Percentiles rank a stretch among this genome's conserved stretches.
These are phyloP conservation scores for Nothoprocta pentlandii DNA, from an alignment of 2,113 vertebrate species.

Conservation along the genomic window DNA sequence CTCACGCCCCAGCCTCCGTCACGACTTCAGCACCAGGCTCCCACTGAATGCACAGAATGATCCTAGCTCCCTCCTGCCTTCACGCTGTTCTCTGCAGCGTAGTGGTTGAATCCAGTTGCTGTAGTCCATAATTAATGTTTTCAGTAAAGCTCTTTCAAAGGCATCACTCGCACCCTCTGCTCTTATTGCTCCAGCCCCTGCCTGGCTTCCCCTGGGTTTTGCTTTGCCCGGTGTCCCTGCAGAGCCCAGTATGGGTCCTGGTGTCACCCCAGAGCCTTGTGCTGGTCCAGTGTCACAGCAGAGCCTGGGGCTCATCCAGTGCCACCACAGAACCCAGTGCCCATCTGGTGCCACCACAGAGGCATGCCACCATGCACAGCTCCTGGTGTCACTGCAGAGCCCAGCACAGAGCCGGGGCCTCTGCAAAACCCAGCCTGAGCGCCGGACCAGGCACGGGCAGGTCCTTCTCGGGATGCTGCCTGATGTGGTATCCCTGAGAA, in stretches of 20 bases:
- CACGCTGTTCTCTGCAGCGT: not conserved
- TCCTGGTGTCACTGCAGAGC: no score
- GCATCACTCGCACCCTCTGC: not conserved
- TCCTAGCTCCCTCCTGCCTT: not conserved
- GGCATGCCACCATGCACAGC: no score
- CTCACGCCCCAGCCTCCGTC: not conserved
- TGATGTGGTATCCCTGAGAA: not conserved
- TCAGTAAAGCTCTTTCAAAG: not conserved
- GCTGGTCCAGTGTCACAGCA: no score
- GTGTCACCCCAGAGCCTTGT: no score
- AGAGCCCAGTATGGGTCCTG: no score
- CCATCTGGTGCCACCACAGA: no score
- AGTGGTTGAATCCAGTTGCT: slow-evolving; percentile 1
- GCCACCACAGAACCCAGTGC: no score
- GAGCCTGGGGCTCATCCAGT: no score
- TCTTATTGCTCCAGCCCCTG: not conserved
- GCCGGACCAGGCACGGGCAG: not conserved
- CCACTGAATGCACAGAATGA: not conserved
- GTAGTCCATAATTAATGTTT: slow-evolving; percentile 16
- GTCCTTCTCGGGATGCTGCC: not conserved
- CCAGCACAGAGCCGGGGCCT: not conserved
- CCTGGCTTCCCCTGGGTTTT: not conserved
- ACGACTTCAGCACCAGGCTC: not conserved
- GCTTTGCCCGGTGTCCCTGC: not conserved
- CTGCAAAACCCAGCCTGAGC: not conserved